Base-by-base conservation (phyloP, 2,797 vertebrate genomes). In the Eulemur mongoz region DNA sequence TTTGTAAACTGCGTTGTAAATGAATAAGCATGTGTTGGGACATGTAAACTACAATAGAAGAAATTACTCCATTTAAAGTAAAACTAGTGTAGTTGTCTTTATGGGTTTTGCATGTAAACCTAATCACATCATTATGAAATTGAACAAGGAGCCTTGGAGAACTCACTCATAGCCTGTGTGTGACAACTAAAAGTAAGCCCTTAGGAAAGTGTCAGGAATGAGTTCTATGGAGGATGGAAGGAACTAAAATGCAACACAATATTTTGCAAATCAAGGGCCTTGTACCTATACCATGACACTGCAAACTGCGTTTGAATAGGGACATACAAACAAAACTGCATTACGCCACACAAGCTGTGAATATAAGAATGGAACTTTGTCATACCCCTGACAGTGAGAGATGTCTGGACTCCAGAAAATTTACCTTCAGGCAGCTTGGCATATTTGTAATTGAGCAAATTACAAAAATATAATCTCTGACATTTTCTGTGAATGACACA, bases 401-500 rank as follows among this genome's bases (percentile, higher is more conserved):
- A 54, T 40, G 48, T 72, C 82, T 70, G 11, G 30, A 84, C 30
- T n/a, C 90, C 91, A 90, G 75, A 85, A 97, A 94, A 79, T 80
- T 83, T 87, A 95, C 30, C 65, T 96, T 52, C n/a, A 92, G 73
- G 93, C 67, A 81, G 69, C 12, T 9, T 76, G 10, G 59, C 76
- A 91, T 87, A 93, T 97, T 93, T 97, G 54, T 95, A 97, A 97
- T 48, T 97, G 85, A 76, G 57, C 61, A 92, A 86, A 63, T 91
- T 81, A 94, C 20, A 80, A 94, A 83, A 96, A 93, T 7, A 61
- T 96, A 17, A 96, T 84, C 79, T 92, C 48, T 93, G 88, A 69
- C 57, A 87, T 57, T 97, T 76, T 97, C 78, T 97, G 61, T 96
- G 93, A 97, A 95, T n/a, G 89, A 97, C 35, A 43, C 50, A 97